These are phyloP conservation scores for Smittia aterrima DNA, from an alignment of 2,888 invertebrate species.

Conservation along the genomic window DNA sequence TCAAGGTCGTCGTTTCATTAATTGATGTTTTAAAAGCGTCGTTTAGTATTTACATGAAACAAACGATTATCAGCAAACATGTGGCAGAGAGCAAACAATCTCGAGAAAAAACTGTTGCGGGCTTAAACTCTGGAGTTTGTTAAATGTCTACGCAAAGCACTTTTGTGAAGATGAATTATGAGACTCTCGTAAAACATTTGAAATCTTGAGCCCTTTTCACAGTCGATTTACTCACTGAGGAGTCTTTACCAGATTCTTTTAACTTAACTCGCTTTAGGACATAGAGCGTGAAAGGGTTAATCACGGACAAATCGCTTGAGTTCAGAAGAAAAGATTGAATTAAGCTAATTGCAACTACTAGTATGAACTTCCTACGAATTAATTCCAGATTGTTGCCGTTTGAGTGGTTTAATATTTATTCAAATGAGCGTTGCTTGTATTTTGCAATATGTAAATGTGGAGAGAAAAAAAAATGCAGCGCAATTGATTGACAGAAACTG, in stretches of 20 bases:
- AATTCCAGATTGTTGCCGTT: no score
- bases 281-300: slow-evolving; percentile 3
- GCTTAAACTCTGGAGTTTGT: neutral
- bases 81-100: slow-evolving; percentile 15
- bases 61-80: slow-evolving; percentile 10
- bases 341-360: slow-evolving; percentile 20
- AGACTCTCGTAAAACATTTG: neutral
- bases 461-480: neutral
- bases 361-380: neutral
- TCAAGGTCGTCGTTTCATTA: slow-evolving; percentile 23
- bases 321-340: neutral
- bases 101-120: neutral
- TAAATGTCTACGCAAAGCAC: slow-evolving; percentile 20
- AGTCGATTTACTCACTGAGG: neutral
- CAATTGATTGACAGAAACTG: slow-evolving; percentile 27
- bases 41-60: neutral
- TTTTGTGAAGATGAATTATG: slow-evolving; percentile 22
- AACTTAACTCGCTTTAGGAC: neutral
- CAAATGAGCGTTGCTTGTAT: neutral
- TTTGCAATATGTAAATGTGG: neutral
- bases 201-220: neutral
- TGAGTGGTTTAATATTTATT: slow-evolving; percentile 12
- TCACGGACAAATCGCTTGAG: neutral
- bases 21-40: neutral
- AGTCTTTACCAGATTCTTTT: neutral